Evolutionary conservation across 1,140 invertebrate genomes (phyloP).

Genomic region (Rhopalosiphum maidis): DNA sequence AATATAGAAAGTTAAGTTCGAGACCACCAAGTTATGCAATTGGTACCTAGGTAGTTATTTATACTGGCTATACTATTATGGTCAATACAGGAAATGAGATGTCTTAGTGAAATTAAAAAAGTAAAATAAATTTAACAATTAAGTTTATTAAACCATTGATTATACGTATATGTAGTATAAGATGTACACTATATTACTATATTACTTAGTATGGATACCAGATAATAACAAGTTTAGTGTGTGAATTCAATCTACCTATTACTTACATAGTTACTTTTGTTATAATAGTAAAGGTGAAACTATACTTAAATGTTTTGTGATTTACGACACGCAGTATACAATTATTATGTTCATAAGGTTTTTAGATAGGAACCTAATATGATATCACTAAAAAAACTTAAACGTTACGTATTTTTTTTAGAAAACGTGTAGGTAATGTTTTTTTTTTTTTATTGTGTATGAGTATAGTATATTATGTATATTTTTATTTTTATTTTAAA

Average conservation of each 20-base stretch:
- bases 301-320: conserved; percentile 6
- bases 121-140: not conserved
- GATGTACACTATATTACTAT: not conserved
- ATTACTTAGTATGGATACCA: not conserved
- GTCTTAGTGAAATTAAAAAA: conserved; percentile 5
- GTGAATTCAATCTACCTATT: not conserved
- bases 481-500: not conserved
- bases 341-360: not conserved
- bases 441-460: not conserved
- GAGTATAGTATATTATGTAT: not conserved
- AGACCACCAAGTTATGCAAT: not conserved
- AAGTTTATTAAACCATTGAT: not conserved
- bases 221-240: not conserved
- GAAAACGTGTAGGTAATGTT: not conserved
- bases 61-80: not conserved
- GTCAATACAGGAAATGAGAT: not conserved
- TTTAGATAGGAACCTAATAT: not conserved
- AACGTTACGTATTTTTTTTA: not conserved
- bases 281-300: not conserved
- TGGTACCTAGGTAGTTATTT: not conserved
- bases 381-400: not conserved
- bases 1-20: conserved; percentile 9
- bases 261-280: not conserved
- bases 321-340: not conserved
- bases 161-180: not conserved